Evolutionary conservation across 2,797 vertebrate species (phyloP).

Genomic region (Kryptolebias ocellatus): DNA sequence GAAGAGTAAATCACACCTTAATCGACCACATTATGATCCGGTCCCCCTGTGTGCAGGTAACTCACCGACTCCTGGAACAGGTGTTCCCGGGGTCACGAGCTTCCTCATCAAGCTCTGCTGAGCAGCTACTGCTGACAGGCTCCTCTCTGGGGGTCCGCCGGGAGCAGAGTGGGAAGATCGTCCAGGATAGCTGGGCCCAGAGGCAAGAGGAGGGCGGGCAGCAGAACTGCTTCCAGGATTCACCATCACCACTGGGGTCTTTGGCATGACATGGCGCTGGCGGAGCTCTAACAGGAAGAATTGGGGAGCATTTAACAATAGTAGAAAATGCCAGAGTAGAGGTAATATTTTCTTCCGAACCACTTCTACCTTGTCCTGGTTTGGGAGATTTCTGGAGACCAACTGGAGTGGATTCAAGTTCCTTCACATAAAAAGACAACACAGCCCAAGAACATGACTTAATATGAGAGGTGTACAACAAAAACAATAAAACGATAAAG

Average conservation of each 20-base stretch:
- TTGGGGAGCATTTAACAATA: slow-evolving; percentile 21
- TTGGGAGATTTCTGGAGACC: slow-evolving; percentile 86
- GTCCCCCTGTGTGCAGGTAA: slow-evolving; percentile 75
- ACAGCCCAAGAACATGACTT: slow-evolving; percentile 26
- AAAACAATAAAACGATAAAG: background rate
- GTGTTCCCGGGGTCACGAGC: slow-evolving; percentile 89
- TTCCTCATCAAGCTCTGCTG: slow-evolving; percentile 89
- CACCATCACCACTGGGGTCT: slow-evolving; percentile 78
- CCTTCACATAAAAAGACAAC: slow-evolving; percentile 78
- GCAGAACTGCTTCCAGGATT: slow-evolving; percentile 69
- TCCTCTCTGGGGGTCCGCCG: slow-evolving; percentile 91
- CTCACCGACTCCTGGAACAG: slow-evolving; percentile 94
- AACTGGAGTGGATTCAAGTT: slow-evolving; percentile 84
- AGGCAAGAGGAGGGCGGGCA: slow-evolving; percentile 77
- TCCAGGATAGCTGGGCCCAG: slow-evolving; percentile 80
- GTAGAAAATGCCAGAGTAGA: slow-evolving; percentile 8
- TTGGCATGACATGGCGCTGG: slow-evolving; percentile 87
- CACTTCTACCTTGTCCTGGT: slow-evolving; percentile 92
- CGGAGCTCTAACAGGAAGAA: slow-evolving; percentile 87
- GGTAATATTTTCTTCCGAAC: background rate
- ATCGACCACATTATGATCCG: slow-evolving; percentile 81
- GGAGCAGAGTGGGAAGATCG: slow-evolving; percentile 84
- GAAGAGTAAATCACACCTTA: slow-evolving; percentile 82
- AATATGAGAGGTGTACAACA: background rate
- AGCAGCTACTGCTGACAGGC: slow-evolving; percentile 79